These are phyloP conservation scores for Solenopsis invicta DNA, from an alignment of 1,140 invertebrate species.

Conservation along the genomic window DNA sequence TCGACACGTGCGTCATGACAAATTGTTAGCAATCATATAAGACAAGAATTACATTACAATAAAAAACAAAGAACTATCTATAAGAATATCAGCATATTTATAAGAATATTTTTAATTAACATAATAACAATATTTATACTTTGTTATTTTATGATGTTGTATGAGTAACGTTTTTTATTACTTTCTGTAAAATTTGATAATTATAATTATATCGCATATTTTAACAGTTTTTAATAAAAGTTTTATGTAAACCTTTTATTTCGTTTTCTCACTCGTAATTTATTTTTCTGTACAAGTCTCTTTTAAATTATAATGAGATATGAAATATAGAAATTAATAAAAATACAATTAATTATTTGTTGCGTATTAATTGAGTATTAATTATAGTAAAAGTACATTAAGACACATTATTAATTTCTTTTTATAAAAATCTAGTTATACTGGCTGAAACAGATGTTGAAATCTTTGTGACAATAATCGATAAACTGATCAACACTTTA, in stretches of 20 bases:
- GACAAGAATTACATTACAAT: not conserved
- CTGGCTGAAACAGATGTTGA: not conserved
- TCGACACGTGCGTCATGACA: not conserved
- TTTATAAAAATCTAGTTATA: not conserved
- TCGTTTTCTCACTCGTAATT: not conserved
- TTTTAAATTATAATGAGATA: not conserved
- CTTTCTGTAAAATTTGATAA: not conserved
- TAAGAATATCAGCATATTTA: not conserved
- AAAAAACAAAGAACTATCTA: no score
- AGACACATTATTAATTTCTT: not conserved
- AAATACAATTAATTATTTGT: not conserved
- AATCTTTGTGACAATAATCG: not conserved
- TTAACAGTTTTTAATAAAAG: slow-evolving; percentile 8
- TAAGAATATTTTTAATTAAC: not conserved
- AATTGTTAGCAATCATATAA: not conserved
- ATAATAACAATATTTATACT: not conserved
- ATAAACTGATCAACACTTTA: slow-evolving; percentile 61
- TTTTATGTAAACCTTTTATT: not conserved
- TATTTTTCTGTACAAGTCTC: not conserved
- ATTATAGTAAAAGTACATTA: no score
- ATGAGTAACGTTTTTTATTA: not conserved
- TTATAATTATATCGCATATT: not conserved
- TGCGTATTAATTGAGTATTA: not conserved
- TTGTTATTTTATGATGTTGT: not conserved
- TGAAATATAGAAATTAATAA: not conserved